These are phyloP conservation scores for Drosophila putrida DNA, from an alignment of 2,888 invertebrate species.

Conservation along the genomic window DNA sequence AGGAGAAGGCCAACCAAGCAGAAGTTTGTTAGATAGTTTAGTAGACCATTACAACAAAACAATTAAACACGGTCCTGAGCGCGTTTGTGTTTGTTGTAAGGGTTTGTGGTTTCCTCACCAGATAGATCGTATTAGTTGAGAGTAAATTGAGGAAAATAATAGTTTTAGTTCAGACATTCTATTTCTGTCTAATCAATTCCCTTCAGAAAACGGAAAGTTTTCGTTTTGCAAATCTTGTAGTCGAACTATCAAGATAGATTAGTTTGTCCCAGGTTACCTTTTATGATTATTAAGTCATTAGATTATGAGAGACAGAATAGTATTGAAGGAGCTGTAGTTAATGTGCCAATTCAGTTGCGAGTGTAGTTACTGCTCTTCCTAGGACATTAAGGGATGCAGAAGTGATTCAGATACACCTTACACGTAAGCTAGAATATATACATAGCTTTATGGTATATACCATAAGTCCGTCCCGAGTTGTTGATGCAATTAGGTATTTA, in stretches of 20 bases:
- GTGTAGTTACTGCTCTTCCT: slow-evolving; percentile 17
- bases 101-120: no score
- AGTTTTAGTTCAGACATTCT: background rate
- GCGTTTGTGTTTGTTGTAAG: background rate
- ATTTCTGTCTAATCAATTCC: background rate
- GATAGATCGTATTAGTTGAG: no score
- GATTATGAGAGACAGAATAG: slow-evolving; percentile 9
- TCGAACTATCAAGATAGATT: slow-evolving; percentile 1
- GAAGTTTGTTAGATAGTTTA: no score
- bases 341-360: slow-evolving; percentile 22
- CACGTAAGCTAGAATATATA: no score
- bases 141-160: no score
- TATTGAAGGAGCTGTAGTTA: slow-evolving; percentile 20
- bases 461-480: no score
- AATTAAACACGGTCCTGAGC: background rate
- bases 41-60: background rate
- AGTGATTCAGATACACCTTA: no score
- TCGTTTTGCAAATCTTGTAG: background rate
- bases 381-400: background rate
- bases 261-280: slow-evolving; percentile 9
- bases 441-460: no score
- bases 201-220: background rate
- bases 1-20: no score
- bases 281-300: slow-evolving; percentile 17
- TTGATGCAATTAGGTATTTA: no score